Evolutionary conservation across 2,888 invertebrate species (phyloP), one percentile per base, ranked within the genome.

Genomic region (Chrysolina americana): DNA sequence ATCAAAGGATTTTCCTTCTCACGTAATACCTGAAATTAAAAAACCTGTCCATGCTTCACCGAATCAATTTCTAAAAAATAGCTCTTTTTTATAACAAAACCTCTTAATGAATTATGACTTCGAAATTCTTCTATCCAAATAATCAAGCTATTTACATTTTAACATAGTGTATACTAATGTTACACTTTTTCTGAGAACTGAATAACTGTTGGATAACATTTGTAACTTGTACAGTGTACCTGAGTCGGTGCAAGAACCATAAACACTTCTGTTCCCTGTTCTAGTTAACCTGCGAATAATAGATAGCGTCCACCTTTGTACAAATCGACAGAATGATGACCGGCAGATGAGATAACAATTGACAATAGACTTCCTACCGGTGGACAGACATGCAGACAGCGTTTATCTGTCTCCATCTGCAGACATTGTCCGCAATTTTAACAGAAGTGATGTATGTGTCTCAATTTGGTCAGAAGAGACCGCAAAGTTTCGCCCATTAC

Each of bases 381-480:
- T 77, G 72, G 79, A 79, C 81, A 81, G 80, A 80, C 75, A 80
- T 77, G 81, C 79, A 82, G 83, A 82, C 81, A 80, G 77, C 80
- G 68, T 80, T 83, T 83, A 83, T 83, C 83, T 82, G 83, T 83
- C 83, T 80, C 81, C 83, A 83, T 83, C 83, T 83, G 83, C 79
- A 81, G 79, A 81, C 79, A 71, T 74, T 73, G 77, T 77, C 75
- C 76, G 75, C 78, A 78, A 73, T 77, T 79, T 76, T 74, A 72
- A 66, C 73, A 41, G 70, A 74, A 71, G 71, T 80, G 79, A 81
- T 79, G 71, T 77, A 81, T 81, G 79, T 70, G 77, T 77, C 74
- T 74, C 79, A 79, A 79, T 81, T 79, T 79, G 79, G 81, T 78
- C 73, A 76, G 77, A 76, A 69, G 73, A 79, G 79, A 79, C 81